phyloP scores from a whole-genome alignment of 2,888 invertebrate genomes.

The Hirtodrosophila confusa region DNA sequence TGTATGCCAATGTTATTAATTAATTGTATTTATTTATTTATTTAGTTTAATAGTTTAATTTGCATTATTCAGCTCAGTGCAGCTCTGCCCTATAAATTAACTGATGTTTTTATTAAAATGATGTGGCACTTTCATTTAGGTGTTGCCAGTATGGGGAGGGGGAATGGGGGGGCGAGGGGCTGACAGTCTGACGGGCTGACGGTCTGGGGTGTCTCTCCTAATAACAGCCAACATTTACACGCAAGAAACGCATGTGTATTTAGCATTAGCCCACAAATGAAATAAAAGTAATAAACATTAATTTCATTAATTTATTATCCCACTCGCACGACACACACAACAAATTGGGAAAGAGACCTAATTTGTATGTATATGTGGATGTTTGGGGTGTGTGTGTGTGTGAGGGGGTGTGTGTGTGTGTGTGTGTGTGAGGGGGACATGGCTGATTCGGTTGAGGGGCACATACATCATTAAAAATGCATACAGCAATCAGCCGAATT shows the following conservation, averaged over 20 bases:
- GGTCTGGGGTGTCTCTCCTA: slow-evolving; percentile 11
- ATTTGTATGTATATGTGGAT: not conserved
- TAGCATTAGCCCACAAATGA: slow-evolving; percentile 46
- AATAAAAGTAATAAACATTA: slow-evolving; percentile 65
- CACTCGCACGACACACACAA: slow-evolving; percentile 12
- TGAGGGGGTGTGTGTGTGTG: not conserved
- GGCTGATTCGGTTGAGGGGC: not conserved
- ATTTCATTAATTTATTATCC: slow-evolving; percentile 67
- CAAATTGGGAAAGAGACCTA: too few relatives aligned
- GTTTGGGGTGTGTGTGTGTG: not conserved
- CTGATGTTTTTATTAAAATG: slow-evolving; percentile 52
- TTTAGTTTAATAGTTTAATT: too few relatives aligned
- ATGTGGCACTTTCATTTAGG: slow-evolving; percentile 59
- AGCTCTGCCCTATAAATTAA: too few relatives aligned
- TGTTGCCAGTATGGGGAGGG: not conserved
- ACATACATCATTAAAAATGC: slow-evolving; percentile 58
- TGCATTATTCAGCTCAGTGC: too few relatives aligned
- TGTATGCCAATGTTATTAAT: too few relatives aligned
- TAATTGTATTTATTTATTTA: too few relatives aligned
- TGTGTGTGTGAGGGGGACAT: too few relatives aligned
- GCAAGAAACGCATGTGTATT: slow-evolving; percentile 37
- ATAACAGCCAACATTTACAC: slow-evolving; percentile 48
- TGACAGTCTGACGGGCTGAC: too few relatives aligned
- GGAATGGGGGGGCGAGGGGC: too few relatives aligned
- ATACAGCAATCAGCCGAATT: slow-evolving; percentile 64